Percentiles rank a stretch among this genome's conserved stretches.
phyloP scores from a whole-genome alignment of 2,113 vertebrate genomes.

The Hippopotamus amphibius region DNA sequence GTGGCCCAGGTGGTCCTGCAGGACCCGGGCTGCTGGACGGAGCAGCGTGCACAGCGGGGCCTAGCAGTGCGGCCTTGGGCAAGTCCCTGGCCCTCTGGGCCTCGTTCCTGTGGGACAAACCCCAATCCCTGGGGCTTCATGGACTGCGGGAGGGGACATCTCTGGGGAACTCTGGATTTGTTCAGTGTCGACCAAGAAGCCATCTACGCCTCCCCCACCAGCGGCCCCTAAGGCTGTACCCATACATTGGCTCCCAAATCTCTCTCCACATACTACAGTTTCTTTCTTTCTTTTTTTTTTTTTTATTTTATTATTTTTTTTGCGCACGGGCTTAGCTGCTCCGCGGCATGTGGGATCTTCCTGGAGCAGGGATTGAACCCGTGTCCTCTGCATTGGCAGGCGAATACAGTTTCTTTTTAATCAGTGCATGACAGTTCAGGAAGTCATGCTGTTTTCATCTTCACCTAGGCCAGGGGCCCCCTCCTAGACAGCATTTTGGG shows the following conservation, averaged over 20 bases:
- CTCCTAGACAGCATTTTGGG: not conserved
- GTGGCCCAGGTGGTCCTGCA: not conserved
- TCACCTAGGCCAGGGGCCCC: not conserved
- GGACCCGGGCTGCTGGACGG: not conserved
- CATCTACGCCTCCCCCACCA: no score
- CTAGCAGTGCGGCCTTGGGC: not conserved
- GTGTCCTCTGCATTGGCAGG: no score
- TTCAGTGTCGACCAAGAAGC: not conserved
- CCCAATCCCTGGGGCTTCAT: not conserved
- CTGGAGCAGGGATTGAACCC: no score
- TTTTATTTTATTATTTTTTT: no score
- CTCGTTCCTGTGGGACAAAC: not conserved
- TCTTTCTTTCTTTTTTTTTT: not conserved
- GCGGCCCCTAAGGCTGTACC: not conserved
- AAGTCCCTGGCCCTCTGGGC: not conserved
- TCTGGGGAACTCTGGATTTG: not conserved
- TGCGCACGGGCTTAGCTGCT: no score
- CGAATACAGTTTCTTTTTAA: not conserved
- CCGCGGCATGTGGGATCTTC: no score
- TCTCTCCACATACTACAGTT: not conserved
- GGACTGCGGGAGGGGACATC: not conserved
- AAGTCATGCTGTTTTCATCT: not conserved
- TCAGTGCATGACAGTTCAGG: not conserved
- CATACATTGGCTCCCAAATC: not conserved
- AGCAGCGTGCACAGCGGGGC: fast-evolving